A percentile compares a stretch with the other conserved stretches of the same genome.
These are phyloP conservation scores for Steinernema hermaphroditum DNA, from an alignment of 2,888 invertebrate genomes.

Conservation along the genomic window DNA sequence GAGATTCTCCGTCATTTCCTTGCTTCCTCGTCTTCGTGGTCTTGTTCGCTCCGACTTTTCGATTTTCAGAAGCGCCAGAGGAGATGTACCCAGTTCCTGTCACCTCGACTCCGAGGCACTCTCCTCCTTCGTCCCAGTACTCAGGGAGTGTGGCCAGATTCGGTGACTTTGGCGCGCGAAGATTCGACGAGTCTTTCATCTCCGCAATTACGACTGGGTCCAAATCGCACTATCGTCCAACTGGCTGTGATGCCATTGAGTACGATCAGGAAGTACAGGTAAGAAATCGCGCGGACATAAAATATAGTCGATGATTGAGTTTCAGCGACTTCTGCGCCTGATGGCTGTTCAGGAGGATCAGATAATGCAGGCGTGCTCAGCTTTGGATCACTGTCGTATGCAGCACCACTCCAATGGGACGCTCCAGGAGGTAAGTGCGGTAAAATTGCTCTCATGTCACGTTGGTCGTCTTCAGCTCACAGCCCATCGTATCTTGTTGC, in stretches of 20 bases:
- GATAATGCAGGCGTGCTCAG: constrained; percentile 7
- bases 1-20: too few relatives aligned
- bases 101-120: constrained; percentile 8
- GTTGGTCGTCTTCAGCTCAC: constrained; percentile 19
- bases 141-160: not conserved
- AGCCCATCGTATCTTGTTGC: constrained; percentile 7
- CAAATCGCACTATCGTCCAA: not conserved
- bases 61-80: not conserved
- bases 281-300: too few relatives aligned
- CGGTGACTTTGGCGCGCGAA: not conserved
- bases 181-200: constrained; percentile 23
- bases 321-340: not conserved
- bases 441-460: too few relatives aligned
- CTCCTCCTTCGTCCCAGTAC: not conserved
- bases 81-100: not conserved
- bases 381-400: constrained; percentile 14
- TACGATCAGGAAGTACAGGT: constrained; percentile 1
- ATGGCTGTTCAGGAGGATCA: constrained; percentile 23
- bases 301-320: too few relatives aligned
- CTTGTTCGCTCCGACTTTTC: too few relatives aligned
- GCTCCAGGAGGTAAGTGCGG: not conserved
- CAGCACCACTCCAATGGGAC: constrained; percentile 5
- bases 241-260: not conserved
- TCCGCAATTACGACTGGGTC: not conserved
- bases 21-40: too few relatives aligned